Percentiles rank a stretch among this genome's conserved stretches.
Evolutionary conservation across 2,888 invertebrate genomes (phyloP).

Genomic region (Reticulitermes lucifugus): DNA sequence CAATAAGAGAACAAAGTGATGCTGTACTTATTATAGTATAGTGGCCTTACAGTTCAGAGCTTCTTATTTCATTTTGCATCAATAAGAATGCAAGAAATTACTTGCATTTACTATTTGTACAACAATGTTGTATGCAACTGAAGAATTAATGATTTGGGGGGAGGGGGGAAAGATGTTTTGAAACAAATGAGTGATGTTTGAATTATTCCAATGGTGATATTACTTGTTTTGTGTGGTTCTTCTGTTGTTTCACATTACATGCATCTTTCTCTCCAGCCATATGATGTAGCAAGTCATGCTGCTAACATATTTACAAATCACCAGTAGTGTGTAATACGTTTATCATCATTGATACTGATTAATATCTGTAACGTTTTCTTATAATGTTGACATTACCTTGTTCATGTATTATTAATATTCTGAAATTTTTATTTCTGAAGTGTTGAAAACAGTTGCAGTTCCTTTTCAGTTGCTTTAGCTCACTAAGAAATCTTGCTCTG

Average conservation of each 20-base stretch:
- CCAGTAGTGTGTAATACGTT: too few species aligned
- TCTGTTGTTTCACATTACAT: too few species aligned
- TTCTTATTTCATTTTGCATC: constrained; percentile 12
- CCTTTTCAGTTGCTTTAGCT: not conserved
- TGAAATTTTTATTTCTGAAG: not conserved
- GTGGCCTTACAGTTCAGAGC: constrained; percentile 38
- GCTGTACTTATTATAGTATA: constrained; percentile 41
- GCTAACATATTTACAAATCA: too few species aligned
- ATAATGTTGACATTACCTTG: not conserved
- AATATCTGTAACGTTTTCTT: too few species aligned
- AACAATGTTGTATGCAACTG: not conserved
- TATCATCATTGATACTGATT: too few species aligned
- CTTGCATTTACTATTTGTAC: not conserved
- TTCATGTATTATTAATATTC: not conserved
- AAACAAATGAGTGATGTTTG: too few species aligned
- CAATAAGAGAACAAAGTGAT: constrained; percentile 27
- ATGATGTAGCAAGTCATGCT: too few species aligned
- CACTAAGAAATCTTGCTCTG: constrained; percentile 21
- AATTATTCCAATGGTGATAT: too few species aligned
- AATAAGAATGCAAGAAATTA: not conserved
- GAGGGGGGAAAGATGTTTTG: not conserved
- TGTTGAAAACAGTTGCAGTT: not conserved
- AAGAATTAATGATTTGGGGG: not conserved
- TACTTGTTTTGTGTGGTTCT: too few species aligned
- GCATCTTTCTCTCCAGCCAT: too few species aligned